Conservation (phyloP, 2,113 vertebrate species). For the Tapirus terrestris region DNA sequence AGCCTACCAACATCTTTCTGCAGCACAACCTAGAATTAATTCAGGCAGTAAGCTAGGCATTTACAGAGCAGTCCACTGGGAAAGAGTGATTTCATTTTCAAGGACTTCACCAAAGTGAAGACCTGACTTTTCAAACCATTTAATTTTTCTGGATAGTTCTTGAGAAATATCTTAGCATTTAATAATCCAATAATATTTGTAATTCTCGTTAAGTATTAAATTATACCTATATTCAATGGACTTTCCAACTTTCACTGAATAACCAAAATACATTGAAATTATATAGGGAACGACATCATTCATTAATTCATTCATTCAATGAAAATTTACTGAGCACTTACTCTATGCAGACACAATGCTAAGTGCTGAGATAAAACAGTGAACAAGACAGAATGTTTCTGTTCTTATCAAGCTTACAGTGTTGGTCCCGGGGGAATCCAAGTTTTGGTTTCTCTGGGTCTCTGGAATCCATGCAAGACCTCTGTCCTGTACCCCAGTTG, state of each 20-base stretch:
- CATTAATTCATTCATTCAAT: background rate
- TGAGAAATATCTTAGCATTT: background rate
- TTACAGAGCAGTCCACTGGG: background rate
- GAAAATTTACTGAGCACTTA: background rate
- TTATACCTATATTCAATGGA: background rate
- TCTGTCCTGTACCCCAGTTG: background rate
- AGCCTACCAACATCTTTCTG: background rate
- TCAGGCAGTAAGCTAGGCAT: background rate
- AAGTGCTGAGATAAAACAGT: background rate
- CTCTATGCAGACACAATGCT: background rate
- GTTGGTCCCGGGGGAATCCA: background rate
- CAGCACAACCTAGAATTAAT: background rate
- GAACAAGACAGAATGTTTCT: background rate
- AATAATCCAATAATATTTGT: background rate
- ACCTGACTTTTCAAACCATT: background rate
- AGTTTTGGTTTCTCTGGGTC: background rate
- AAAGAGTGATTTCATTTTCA: constrained; percentile 3
- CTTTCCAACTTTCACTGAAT: background rate
- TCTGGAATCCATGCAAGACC: background rate
- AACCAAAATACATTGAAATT: background rate
- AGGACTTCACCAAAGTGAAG: background rate
- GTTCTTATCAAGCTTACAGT: background rate
- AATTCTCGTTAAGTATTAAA: background rate
- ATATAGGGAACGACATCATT: background rate
- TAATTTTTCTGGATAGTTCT: constrained; percentile 6